Evolutionary conservation across 2,113 vertebrate species (phyloP).

Genomic region (Datnioides undecimradiatus): DNA sequence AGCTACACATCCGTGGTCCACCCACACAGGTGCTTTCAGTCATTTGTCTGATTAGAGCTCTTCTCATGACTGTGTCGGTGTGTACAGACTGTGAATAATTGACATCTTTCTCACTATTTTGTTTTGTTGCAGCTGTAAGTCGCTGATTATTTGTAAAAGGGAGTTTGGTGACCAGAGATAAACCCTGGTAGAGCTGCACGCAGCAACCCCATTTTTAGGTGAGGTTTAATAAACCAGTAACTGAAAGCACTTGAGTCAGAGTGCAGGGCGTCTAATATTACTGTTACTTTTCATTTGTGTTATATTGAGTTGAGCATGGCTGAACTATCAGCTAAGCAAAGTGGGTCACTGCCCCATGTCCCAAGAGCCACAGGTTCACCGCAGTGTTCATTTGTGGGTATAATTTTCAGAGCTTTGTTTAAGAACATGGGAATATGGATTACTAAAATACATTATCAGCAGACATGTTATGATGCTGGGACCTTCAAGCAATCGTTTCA

Average conservation of each 20-base stretch:
- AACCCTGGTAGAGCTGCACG: not conserved
- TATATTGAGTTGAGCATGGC: not conserved
- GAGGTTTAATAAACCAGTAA: not conserved
- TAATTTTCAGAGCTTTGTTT: not conserved
- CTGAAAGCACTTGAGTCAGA: not conserved
- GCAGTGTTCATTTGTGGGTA: not conserved
- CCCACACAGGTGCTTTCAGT: conserved; percentile 18
- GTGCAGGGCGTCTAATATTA: not conserved
- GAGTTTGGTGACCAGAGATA: not conserved
- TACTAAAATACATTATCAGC: not conserved
- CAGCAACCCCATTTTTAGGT: not conserved
- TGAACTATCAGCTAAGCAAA: not conserved
- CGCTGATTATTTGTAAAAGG: not conserved
- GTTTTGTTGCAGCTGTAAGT: not conserved
- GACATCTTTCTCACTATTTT: not conserved
- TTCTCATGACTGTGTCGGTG: conserved; percentile 10
- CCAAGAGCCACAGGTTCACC: not conserved
- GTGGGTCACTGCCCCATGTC: not conserved
- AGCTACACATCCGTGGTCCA: not conserved
- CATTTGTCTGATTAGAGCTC: not conserved
- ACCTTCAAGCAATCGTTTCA: not conserved
- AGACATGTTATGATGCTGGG: not conserved
- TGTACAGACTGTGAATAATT: not conserved
- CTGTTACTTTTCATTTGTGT: not conserved
- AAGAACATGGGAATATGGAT: not conserved